Evolutionary conservation across 2,888 invertebrate species (phyloP).

Genomic region (Candidula unifasciata): DNA sequence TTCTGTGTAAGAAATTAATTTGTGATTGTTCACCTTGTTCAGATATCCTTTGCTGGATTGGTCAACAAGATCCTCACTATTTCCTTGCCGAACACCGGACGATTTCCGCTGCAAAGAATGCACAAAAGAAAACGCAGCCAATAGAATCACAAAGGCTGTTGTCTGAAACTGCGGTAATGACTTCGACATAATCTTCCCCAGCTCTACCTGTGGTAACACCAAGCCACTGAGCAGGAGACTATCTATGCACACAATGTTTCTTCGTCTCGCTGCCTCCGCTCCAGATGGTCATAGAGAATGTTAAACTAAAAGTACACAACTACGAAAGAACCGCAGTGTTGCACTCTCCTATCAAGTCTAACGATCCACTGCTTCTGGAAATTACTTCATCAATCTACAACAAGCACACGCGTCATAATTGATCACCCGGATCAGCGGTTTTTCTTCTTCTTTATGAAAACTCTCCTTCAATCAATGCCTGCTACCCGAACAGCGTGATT

Average conservation of each 20-base stretch:
- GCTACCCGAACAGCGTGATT: not conserved
- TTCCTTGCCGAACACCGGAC: not conserved
- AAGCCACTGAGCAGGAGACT: constrained; percentile 39
- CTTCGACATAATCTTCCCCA: constrained; percentile 38
- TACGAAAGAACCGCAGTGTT: not conserved
- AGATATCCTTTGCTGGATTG: not conserved
- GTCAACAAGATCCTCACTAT: not conserved
- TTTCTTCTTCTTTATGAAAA: not conserved
- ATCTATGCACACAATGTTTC: not conserved
- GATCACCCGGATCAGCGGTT: not conserved
- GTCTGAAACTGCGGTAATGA: not conserved
- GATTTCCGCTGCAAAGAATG: constrained; percentile 27
- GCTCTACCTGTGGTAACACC: constrained; percentile 5
- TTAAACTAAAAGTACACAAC: not conserved
- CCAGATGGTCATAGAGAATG: not conserved
- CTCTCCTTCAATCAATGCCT: not conserved
- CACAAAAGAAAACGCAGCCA: constrained; percentile 4
- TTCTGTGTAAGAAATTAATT: not conserved
- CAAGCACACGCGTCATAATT: constrained; percentile 14
- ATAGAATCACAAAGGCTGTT: constrained; percentile 5
- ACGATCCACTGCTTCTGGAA: not conserved
- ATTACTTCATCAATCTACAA: not conserved
- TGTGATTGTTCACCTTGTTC: too few relatives aligned
- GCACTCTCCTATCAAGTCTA: too few relatives aligned
- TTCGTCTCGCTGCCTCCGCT: not conserved